Conservation (phyloP, 2,888 invertebrate species). For the Balanococcus diminutus region DNA sequence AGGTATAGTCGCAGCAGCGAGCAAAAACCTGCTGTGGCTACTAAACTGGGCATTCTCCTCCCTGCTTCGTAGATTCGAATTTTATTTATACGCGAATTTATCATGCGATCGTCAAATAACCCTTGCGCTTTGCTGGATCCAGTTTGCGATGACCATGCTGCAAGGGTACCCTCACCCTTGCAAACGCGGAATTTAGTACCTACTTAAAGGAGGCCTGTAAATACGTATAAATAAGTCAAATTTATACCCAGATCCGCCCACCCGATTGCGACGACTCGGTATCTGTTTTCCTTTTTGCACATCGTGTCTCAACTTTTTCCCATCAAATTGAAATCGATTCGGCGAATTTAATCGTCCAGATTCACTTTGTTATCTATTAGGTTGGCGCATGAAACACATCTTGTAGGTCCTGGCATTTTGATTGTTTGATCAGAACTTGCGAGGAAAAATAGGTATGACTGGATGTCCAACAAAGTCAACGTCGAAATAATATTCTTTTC, state of each 20-base stretch:
- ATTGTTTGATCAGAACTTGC: too few relatives aligned
- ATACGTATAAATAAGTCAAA: not conserved
- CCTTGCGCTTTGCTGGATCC: not conserved
- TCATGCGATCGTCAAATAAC: conserved; percentile 32
- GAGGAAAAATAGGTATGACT: too few relatives aligned
- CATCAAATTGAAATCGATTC: too few relatives aligned
- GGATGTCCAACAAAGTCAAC: too few relatives aligned
- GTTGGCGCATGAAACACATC: too few relatives aligned
- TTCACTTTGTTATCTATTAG: too few relatives aligned
- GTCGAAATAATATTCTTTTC: too few relatives aligned
- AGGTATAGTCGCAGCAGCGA: not conserved
- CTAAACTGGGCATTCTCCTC: not conserved
- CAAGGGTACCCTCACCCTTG: not conserved
- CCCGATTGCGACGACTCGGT: not conserved
- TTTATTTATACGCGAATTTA: conserved; percentile 20
- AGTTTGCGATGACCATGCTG: not conserved
- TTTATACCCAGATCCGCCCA: not conserved
- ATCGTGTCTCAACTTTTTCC: too few relatives aligned
- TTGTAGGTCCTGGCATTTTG: too few relatives aligned
- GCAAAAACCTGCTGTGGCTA: not conserved
- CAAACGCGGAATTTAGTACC: not conserved
- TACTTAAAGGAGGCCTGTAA: not conserved
- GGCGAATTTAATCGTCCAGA: too few relatives aligned
- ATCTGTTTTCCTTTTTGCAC: too few relatives aligned
- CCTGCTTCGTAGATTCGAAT: not conserved